Evolutionary conservation across 2,888 invertebrate genomes (phyloP), one percentile per base, ranked within the genome.

Genomic region (Incurvaria masculella): DNA sequence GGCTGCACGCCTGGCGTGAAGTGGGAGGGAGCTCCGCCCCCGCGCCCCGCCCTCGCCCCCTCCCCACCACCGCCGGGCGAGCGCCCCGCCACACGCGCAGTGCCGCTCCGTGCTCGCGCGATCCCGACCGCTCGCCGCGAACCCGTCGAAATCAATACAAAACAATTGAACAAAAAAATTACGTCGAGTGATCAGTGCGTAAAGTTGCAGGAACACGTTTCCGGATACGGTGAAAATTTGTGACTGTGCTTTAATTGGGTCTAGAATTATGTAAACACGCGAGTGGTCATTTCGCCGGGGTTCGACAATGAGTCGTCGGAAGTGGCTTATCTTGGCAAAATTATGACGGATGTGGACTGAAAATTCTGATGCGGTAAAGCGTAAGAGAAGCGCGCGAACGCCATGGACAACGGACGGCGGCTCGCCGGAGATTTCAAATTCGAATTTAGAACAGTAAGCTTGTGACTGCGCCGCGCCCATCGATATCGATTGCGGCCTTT

Each of bases 61-160:
- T 8, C 14, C 11, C 23, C 23, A 75, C 75, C 73, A 76, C 76
- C 65, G 68, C 75, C 72, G 73, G 71, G 71, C 65, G 65, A 65
- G 65, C 50, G 59, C 53, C 59, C 56, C 56, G 60, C 59, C 59
- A 52, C 59, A 60, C 61, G 63, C 60, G 60, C 60, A 33, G 33
- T 33, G 6, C 59, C 64, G 63, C 63, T 50, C 42, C 41, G 53
- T 52, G 52, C 52, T 54, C 53, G 33, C 33, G 33, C 33, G 33
- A 33, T 11, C 14, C 3, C 33, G 3, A 33, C 33, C 33, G 33
- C 33, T 8, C 33, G 33, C 33, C 33, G 23, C 23, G 23, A 23
- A n/a, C n/a, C n/a, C n/a, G n/a, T n/a, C n/a, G n/a, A n/a, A n/a
- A n/a, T n/a, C n/a, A n/a, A n/a, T n/a, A n/a, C n/a, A n/a, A n/a